Base-by-base conservation (phyloP, 2,113 vertebrate species). In the Hippocampus comes region DNA sequence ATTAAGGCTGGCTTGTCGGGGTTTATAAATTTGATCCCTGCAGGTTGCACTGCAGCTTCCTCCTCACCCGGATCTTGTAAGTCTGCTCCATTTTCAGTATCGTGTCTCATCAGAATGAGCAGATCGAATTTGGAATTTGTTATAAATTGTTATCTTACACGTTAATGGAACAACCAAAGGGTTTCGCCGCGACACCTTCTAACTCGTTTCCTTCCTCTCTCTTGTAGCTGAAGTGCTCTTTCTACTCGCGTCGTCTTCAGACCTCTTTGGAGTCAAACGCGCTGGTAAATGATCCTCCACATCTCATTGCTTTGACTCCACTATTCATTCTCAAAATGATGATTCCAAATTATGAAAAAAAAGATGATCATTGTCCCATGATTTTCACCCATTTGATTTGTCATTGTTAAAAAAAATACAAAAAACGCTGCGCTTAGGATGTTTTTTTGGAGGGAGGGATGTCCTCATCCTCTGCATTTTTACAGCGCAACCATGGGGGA, bases 401-500 rank as follows among this genome's bases (percentile, higher is more conserved):
- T 38, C 5, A 38, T 38, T 38, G 34, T 38, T 4, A 34, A 34
- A 34, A 34, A 34, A 34, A 34, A 34, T 25, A 25, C 25, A 34
- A 34, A 34, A 34, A 34, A 34, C 4, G 4, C 30, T 34, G 30
- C 30, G 30, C 30, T 0, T 4, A 34, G 30, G 30, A 34, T 34
- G 30, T 34, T 34, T 34, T 34, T 34, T 34, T 0, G 30, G 30
- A 34, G 30, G 30, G 30, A 34, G 30, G 9, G 43, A 46, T 46
- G n/a, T 59, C 56, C 11, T 27, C 23, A 51, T 51, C 18, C 56
- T 59, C 56, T 57, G 2, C 25, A 14, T 7, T 60, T 60, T 34
- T 34, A 12, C 25, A 88, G 80, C 30, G 70, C 76, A 78, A 84
- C 38, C 48, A 96, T 96, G 95, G 91, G 87, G 0, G 94, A 95